phyloP scores from a whole-genome alignment of 1,140 invertebrate genomes.

The Halesus radiatus region DNA sequence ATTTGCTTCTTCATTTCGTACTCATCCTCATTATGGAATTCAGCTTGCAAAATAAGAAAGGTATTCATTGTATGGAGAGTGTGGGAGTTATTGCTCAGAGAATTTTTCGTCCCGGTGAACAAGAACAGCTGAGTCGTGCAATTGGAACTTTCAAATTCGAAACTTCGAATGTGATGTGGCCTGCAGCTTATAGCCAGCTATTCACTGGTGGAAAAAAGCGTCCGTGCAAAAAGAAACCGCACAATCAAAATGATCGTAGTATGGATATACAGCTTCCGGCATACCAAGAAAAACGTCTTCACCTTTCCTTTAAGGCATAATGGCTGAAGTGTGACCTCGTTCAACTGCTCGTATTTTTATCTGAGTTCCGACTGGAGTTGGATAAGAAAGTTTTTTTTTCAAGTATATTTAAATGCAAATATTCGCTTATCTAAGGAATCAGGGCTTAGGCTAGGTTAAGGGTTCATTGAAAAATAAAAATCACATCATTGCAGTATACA shows the following conservation, averaged over 20 bases:
- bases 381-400: too few species aligned
- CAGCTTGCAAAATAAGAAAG: not conserved
- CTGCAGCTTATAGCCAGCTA: conserved; percentile 11
- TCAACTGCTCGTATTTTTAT: too few species aligned
- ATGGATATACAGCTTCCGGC: not conserved
- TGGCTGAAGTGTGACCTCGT: too few species aligned
- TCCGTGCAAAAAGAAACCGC: not conserved
- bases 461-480: too few species aligned
- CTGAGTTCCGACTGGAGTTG: too few species aligned
- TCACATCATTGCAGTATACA: too few species aligned
- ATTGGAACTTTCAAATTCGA: conserved; percentile 20
- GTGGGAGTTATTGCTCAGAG: not conserved
- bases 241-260: not conserved
- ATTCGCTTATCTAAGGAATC: too few species aligned
- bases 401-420: too few species aligned
- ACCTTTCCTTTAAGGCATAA: too few species aligned
- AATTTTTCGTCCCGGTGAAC: conserved; percentile 10
- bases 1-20: not conserved
- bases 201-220: not conserved
- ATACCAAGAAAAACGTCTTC: too few species aligned
- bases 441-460: too few species aligned
- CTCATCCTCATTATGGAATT: not conserved
- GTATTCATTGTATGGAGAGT: not conserved
- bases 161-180: conserved; percentile 10
- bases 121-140: not conserved